A percentile compares a stretch with the other conserved stretches of the same genome.
These are phyloP conservation scores for Apteryx mantelli DNA, from an alignment of 2,113 vertebrate genomes.

Conservation along the genomic window DNA sequence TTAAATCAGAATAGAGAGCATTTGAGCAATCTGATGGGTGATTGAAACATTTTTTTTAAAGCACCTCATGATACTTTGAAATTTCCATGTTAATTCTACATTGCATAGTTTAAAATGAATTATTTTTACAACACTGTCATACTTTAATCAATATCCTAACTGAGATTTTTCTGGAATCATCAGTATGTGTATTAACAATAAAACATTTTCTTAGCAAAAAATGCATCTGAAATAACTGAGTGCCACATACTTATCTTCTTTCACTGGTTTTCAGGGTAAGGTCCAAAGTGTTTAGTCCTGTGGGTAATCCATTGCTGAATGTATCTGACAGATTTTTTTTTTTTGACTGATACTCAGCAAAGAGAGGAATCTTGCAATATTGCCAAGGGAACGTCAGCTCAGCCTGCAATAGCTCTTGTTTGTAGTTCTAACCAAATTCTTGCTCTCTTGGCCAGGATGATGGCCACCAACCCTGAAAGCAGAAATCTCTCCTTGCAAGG, in stretches of 20 bases:
- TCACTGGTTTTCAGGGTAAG: background rate
- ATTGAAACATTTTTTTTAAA: slow-evolving; percentile 24
- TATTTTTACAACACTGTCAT: background rate
- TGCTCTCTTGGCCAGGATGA: background rate
- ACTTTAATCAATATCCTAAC: background rate
- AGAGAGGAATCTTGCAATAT: background rate
- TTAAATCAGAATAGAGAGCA: background rate
- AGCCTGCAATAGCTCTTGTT: background rate
- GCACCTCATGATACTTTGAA: background rate
- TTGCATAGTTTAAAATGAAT: background rate
- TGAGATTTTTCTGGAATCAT: background rate
- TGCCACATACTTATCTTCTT: background rate
- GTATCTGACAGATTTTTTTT: background rate
- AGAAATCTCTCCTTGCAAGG: background rate
- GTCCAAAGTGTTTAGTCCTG: background rate
- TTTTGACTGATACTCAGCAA: background rate
- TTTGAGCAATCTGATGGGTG: background rate
- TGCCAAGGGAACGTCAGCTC: background rate
- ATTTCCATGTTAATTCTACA: background rate
- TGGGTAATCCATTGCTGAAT: background rate
- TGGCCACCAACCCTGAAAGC: background rate
- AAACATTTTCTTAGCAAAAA: background rate
- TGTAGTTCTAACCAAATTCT: background rate
- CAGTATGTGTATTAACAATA: background rate
- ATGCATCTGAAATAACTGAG: background rate